A percentile compares a stretch with the other conserved stretches of the same genome.
Conservation (phyloP, 2,888 invertebrate genomes). For the Lathronympha strigana region DNA sequence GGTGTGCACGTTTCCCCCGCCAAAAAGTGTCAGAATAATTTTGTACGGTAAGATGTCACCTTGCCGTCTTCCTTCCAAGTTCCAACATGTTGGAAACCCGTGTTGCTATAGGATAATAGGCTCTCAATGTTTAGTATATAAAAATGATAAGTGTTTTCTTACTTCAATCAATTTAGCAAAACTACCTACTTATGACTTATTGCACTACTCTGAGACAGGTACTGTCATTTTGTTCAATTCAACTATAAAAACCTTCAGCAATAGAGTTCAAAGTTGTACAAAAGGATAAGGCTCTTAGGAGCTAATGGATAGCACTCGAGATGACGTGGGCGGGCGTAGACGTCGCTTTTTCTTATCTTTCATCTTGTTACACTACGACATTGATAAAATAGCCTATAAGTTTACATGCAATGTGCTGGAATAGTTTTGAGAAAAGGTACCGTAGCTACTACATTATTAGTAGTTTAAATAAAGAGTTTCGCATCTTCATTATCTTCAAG, state of each 20-base stretch:
- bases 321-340: conserved; percentile 1
- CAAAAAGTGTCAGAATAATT: too few relatives aligned
- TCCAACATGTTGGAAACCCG: too few relatives aligned
- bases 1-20: too few relatives aligned
- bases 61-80: too few relatives aligned
- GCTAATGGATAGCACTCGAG: neutral
- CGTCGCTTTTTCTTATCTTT: conserved; percentile 14
- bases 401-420: conserved; percentile 16
- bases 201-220: neutral
- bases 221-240: neutral
- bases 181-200: conserved; percentile 3
- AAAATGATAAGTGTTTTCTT: neutral
- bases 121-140: too few relatives aligned
- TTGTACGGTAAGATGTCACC: too few relatives aligned
- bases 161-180: neutral
- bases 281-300: neutral
- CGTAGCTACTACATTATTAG: too few relatives aligned
- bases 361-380: conserved; percentile 12
- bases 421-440: neutral
- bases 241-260: neutral
- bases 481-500: too few relatives aligned
- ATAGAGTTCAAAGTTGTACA: conserved; percentile 1
- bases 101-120: too few relatives aligned
- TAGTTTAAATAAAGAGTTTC: too few relatives aligned
- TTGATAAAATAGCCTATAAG: conserved; percentile 13